Conservation (phyloP, 2,797 vertebrate genomes). For the Cercopithecus hamlyni region DNA sequence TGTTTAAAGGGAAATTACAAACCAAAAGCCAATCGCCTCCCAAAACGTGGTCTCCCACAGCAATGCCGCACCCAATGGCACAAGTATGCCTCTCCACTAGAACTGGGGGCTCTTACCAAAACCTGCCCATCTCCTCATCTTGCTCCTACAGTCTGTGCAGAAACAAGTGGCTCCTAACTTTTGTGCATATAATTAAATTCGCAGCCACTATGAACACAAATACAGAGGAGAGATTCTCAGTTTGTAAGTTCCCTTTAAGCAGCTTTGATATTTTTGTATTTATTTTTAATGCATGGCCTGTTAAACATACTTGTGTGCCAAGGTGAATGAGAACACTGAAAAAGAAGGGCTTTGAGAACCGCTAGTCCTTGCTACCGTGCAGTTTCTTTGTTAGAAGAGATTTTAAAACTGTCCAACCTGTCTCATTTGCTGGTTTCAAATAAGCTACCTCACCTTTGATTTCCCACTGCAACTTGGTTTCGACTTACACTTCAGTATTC, state of each 20-base stretch:
- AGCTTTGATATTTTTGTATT: slow-evolving; percentile 66
- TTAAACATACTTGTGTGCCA: slow-evolving; percentile 84
- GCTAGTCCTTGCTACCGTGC: slow-evolving; percentile 91
- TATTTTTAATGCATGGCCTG: slow-evolving; percentile 82
- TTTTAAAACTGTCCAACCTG: slow-evolving; percentile 71
- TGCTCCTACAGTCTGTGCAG: slow-evolving; percentile 31
- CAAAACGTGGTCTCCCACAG: slow-evolving; percentile 70
- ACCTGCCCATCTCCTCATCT: slow-evolving; percentile 42
- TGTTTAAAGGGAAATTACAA: slow-evolving; percentile 88
- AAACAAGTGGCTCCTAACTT: slow-evolving; percentile 61
- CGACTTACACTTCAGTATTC: slow-evolving; percentile 66
- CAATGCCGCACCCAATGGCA: slow-evolving; percentile 60
- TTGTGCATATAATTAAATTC: slow-evolving; percentile 71
- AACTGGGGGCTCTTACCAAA: background rate
- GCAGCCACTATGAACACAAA: slow-evolving; percentile 62
- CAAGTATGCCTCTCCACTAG: background rate
- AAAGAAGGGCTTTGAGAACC: slow-evolving; percentile 77
- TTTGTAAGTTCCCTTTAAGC: slow-evolving; percentile 87
- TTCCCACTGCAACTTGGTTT: slow-evolving; percentile 86
- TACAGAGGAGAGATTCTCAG: slow-evolving; percentile 52
- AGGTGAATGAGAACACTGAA: slow-evolving; percentile 85
- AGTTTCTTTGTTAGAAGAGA: slow-evolving; percentile 82
- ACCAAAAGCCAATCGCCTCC: slow-evolving; percentile 72
- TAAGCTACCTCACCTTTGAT: slow-evolving; percentile 82
- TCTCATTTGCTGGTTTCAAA: slow-evolving; percentile 78